A percentile compares a stretch with the other conserved stretches of the same genome.
Evolutionary conservation across 2,888 invertebrate species (phyloP).

Genomic region (Gordius sp.): DNA sequence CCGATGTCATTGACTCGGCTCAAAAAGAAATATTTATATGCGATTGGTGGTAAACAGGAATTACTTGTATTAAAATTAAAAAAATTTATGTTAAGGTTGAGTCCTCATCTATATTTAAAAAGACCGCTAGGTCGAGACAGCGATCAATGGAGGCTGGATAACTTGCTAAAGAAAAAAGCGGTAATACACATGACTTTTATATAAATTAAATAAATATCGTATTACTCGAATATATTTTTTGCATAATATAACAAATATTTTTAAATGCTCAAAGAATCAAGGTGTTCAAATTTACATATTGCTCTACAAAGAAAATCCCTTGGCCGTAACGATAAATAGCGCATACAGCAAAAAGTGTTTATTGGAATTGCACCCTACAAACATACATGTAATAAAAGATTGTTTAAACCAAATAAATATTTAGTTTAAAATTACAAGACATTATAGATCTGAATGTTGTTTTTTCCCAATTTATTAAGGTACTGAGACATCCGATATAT

Average conservation of each 20-base stretch:
- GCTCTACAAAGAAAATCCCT: conserved; percentile 81
- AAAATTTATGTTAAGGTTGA: too few species aligned
- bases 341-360: conserved; percentile 70
- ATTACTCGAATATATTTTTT: conserved; percentile 69
- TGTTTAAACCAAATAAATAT: neutral
- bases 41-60: conserved; percentile 71
- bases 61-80: neutral
- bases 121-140: conserved; percentile 27
- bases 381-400: conserved; percentile 27
- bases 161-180: conserved; percentile 27
- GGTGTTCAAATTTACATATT: conserved; percentile 70
- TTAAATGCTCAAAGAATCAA: conserved; percentile 36
- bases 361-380: conserved; percentile 36
- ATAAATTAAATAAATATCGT: conserved; percentile 36
- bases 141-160: conserved; percentile 27
- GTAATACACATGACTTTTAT: conserved; percentile 22
- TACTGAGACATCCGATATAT: conserved; percentile 29
- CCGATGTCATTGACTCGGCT: conserved; percentile 63
- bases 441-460: neutral
- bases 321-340: conserved; percentile 80
- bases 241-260: conserved; percentile 23
- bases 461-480: conserved; percentile 22
- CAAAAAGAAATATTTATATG: conserved; percentile 86
- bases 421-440: too few species aligned
- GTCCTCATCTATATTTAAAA: conserved; percentile 29